Evolutionary conservation across 92 coral and sea anemone species (phyloP), one percentile per base, ranked within the genome.

Genomic region (Epizoanthus rinbou): DNA sequence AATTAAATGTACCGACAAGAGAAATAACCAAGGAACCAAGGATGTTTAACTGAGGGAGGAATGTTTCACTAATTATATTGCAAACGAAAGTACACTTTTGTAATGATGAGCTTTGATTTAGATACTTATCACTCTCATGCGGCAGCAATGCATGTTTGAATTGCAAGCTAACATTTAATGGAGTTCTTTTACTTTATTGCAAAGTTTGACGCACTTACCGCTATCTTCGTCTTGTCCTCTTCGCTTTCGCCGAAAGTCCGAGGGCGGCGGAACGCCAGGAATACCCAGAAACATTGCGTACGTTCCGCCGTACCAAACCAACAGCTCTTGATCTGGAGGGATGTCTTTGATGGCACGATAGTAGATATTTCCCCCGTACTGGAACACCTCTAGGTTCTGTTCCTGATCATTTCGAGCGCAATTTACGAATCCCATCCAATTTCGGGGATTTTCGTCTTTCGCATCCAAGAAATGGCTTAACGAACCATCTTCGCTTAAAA

Each of bases 401-500:
- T 97, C 99, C 65, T 97, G 99, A 76, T 97, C 99, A 80, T 97
- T 97, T 59, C 99, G 92, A 2, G 99, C 99, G 84, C 99, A 97
- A 95, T 97, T 97, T 11, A 97, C 99, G 80, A 97, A 97, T 3
- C 98, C 98, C 99, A 97, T 97, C 99, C 99, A 97, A 66, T 97
- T 97, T 19, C 99, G 92, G 14, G 99, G 99, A 72, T 86, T 97
- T 89, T 97, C 99, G 78, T 90, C 98, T 85, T 97, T 97, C 3
- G 98, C 99, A 75, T 97, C 99, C 39, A 97, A 90, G 84, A 97
- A 97, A 73, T 97, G 99, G 73, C 99, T 97, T 16, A 97, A 88
- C n/a, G 95, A 86, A 11, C 99, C 99, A n/a, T 97, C 98, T 63
- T 97, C 99, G 73, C 93, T 94, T 18, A 97, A 85, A 73, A 97